Percentiles rank a stretch among this genome's conserved stretches.
Evolutionary conservation across 1,140 invertebrate species (phyloP).

Genomic region (Chlorops oryzae): DNA sequence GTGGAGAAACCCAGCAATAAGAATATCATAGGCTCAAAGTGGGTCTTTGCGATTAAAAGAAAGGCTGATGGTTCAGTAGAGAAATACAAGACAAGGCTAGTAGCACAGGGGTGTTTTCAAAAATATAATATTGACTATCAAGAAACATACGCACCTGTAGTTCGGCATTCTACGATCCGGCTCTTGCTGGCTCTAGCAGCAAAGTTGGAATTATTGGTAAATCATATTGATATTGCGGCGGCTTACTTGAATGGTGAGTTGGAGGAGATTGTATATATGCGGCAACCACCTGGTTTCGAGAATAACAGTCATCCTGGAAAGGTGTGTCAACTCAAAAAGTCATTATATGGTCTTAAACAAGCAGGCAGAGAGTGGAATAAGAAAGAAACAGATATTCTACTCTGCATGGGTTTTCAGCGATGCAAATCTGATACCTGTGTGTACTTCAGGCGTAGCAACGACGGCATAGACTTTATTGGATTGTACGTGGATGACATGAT

Average conservation of each 20-base stretch:
- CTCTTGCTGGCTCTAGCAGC: conserved; percentile 39
- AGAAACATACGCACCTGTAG: conserved; percentile 24
- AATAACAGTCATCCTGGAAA: conserved; percentile 8
- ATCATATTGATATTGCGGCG: conserved; percentile 44
- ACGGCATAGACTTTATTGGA: conserved; percentile 2
- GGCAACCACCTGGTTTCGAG: conserved; percentile 35
- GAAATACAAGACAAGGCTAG: conserved; percentile 27
- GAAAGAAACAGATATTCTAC: conserved; percentile 17
- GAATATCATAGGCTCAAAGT: conserved; percentile 22
- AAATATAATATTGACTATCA: conserved; percentile 3
- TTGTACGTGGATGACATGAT: conserved; percentile 16
- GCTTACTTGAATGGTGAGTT: conserved; percentile 48
- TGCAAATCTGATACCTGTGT: conserved; percentile 19
- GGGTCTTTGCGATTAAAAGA: conserved; percentile 24
- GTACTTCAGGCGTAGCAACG: not conserved
- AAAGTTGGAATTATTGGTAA: conserved; percentile 28
- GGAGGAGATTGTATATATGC: conserved; percentile 48
- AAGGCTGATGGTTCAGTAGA: conserved; percentile 15
- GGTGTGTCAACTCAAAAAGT: conserved; percentile 33
- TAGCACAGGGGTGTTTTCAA: conserved; percentile 35
- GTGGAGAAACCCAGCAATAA: conserved; percentile 15
- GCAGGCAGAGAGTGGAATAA: conserved; percentile 32
- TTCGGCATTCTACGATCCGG: conserved; percentile 34
- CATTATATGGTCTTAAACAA: conserved; percentile 43
- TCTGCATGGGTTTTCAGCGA: conserved; percentile 14